Evolutionary conservation across 1,140 invertebrate genomes (phyloP), one percentile per base, ranked within the genome.

Genomic region (Agraylea sexmaculata): DNA sequence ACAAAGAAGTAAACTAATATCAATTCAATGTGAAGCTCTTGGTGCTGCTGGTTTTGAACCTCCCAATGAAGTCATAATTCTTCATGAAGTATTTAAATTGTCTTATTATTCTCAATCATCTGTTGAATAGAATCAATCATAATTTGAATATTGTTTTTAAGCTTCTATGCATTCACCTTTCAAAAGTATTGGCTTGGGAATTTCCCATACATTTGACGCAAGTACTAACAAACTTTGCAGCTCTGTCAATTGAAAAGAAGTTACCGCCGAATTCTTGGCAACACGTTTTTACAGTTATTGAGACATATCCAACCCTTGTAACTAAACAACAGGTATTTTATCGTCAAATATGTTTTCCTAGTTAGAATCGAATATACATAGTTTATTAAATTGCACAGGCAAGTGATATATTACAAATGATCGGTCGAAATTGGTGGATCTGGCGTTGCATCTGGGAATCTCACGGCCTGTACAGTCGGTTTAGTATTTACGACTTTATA

Each of bases 41-140:
- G 47, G 43, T 2, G 13, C 33, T 11, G 16, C 36, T 10, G 47
- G 47, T 1, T 37, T 20, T 21, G 30, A 42, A 15, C 40, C 37
- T 0, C 41, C 40, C 3, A 10, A 12, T 12, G 47, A 49, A 16
- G 40, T 29, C 16, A 27, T 43, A 3, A 39, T 45, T 2, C n/a
- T 49, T 17, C 43, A 49, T 31, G 47, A 45, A 37, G 47, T 49
- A 17, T 10, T n/a, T n/a, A n/a, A n/a, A n/a, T n/a, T n/a, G n/a
- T n/a, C n/a, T 25, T 25, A 25, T 31, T 8, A 31, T 31, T 31
- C n/a, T n/a, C n/a, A n/a, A n/a, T n/a, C n/a, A n/a, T n/a, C n/a
- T n/a, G n/a, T n/a, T n/a, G n/a, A n/a, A n/a, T n/a, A n/a, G n/a
- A n/a, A n/a, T n/a, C n/a, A n/a, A n/a, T n/a, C n/a, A n/a, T n/a